phyloP scores from a whole-genome alignment of 2,113 vertebrate species.

The Nothobranchius furzeri region DNA sequence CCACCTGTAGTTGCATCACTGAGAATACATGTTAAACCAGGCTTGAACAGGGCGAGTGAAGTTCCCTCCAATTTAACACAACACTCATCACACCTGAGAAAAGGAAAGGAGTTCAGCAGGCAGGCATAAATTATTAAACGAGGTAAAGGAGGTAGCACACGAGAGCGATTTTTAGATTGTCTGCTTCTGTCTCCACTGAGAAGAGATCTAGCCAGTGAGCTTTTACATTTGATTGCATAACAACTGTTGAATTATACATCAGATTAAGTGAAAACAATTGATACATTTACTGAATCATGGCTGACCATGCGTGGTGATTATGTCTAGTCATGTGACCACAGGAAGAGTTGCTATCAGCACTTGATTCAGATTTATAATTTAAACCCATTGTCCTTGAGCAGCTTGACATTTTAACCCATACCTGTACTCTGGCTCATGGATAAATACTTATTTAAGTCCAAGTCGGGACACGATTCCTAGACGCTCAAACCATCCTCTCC shows the following conservation, averaged over 20 bases:
- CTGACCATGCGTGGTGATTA: constrained; percentile 3
- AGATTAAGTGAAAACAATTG: constrained; percentile 35
- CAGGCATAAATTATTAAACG: background rate
- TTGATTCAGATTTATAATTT: no score
- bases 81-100: background rate
- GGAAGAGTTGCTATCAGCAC: no score
- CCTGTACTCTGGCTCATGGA: no score
- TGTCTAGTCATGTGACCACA: constrained; percentile 13
- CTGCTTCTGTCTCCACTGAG: background rate
- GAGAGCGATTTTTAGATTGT: background rate
- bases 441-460: no score
- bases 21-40: background rate
- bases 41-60: background rate
- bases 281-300: constrained; percentile 25
- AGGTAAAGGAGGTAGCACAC: background rate
- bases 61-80: background rate
- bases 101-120: background rate
- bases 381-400: no score
- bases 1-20: background rate
- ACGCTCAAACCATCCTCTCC: no score
- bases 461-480: no score
- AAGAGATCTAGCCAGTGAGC: constrained; percentile 2
- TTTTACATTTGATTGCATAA: constrained; percentile 12
- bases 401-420: no score
- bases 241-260: constrained; percentile 17